phyloP scores from a whole-genome alignment of 1,140 invertebrate species.

The Cydia splendana region DNA sequence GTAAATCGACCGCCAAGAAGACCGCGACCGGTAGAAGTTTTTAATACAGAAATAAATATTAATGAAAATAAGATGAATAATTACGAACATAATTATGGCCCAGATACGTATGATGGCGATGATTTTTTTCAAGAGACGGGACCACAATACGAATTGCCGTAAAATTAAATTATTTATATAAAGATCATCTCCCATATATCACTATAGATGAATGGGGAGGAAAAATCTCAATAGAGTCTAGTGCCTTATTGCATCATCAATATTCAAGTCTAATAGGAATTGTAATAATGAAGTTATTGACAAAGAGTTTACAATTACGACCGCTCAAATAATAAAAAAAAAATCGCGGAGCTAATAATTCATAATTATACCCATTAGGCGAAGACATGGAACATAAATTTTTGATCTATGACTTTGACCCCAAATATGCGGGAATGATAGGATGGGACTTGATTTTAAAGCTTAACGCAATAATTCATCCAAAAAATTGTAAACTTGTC shows the following conservation, averaged over 20 bases:
- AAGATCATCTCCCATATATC: background rate
- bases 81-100: no score
- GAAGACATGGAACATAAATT: background rate
- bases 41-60: background rate
- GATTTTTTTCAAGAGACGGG: background rate
- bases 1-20: background rate
- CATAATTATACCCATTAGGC: background rate
- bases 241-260: background rate
- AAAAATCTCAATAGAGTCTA: background rate
- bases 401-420: background rate
- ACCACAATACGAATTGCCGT: background rate
- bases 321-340: background rate
- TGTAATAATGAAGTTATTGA: background rate
- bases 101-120: background rate
- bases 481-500: no score
- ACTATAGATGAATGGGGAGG: background rate
- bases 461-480: no score
- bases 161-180: background rate
- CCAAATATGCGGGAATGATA: background rate
- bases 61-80: no score
- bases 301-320: background rate
- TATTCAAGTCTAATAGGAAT: background rate
- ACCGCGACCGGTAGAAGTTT: conserved; percentile 1
- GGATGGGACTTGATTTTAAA: no score
- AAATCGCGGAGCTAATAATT: background rate